A percentile compares a stretch with the other conserved stretches of the same genome.
Conservation (phyloP, 2,113 vertebrate genomes). For the Xenus cinereus region DNA sequence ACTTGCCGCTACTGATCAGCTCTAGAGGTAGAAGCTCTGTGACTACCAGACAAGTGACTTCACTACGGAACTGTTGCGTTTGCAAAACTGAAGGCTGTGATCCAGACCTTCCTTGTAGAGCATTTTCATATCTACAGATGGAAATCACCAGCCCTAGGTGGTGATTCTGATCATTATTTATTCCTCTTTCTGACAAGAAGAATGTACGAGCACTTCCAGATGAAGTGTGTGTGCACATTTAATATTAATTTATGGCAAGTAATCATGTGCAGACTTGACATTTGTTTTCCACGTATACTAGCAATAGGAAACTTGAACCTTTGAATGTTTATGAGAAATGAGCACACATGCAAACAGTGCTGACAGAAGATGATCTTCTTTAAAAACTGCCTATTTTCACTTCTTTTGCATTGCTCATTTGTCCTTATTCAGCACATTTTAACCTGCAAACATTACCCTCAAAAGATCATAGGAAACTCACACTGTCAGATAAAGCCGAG, state of each 20-base stretch:
- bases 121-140: background rate
- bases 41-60: background rate
- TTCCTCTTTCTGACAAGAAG: constrained; percentile 27
- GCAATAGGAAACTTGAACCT: background rate
- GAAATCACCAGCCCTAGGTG: background rate
- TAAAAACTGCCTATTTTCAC: constrained; percentile 13
- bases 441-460: background rate
- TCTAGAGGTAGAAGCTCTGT: background rate
- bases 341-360: constrained; percentile 17
- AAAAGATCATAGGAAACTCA: constrained; percentile 7
- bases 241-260: constrained; percentile 52
- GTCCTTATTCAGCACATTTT: constrained; percentile 26
- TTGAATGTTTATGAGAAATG: constrained; percentile 28
- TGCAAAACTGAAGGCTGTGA: background rate
- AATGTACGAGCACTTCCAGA: background rate
- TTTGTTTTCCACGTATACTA: constrained; percentile 14
- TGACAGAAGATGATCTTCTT: constrained; percentile 10
- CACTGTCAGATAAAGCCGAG: background rate
- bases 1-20: background rate
- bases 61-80: background rate
- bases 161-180: background rate
- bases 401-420: constrained; percentile 14
- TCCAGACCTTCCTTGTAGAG: background rate
- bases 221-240: constrained; percentile 5
- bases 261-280: constrained; percentile 24